Base-by-base conservation (phyloP, 2,797 vertebrate species). In the Epinephelus coioides region DNA sequence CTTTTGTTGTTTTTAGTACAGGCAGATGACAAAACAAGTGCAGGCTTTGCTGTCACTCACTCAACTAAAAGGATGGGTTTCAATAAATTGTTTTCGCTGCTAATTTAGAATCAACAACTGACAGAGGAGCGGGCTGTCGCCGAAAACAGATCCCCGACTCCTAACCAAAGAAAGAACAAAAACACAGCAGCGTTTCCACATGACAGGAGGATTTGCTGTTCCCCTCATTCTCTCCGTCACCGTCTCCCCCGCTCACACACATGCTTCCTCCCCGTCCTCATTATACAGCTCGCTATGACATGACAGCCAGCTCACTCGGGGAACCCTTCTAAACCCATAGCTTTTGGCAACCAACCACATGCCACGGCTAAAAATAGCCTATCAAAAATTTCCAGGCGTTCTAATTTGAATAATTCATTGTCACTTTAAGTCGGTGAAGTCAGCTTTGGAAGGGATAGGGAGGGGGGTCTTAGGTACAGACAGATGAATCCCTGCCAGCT, bases 321-420 rank as follows among this genome's bases (percentile, higher is more conserved):
- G 85, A 91, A 90, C 71, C 87, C 86, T 70, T 82, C 89, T 83
- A 86, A 93, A 88, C 62, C 87, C 76, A 65, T 73, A 72, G 90
- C 88, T 90, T 89, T 86, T 89, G 92, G 91, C 87, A 90, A 83
- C 60, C 82, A 84, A 83, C 90, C 88, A 90, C 68, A 81, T 54
- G 73, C 78, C 4, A 8, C 21, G 4, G 73, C 83, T 93, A 90
- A 92, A 92, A 93, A 94, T 91, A 94, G 86, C 77, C 68, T 70
- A 88, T 90, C 88, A 79, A 89, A 90, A 69, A 77, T 82, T 89
- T 88, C 71, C 89, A 89, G 88, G 73, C 86, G 11, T 82, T 76
- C 69, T 67, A 61, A 91, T 92, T 89, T 91, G 82, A 94, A 93
- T 94, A 87, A 92, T 88, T 92, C 72, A 84, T 88, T 84, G 81